Percentiles rank a stretch among this genome's conserved stretches.
Conservation (phyloP, 2,888 invertebrate genomes). For the Mayetiola destructor region DNA sequence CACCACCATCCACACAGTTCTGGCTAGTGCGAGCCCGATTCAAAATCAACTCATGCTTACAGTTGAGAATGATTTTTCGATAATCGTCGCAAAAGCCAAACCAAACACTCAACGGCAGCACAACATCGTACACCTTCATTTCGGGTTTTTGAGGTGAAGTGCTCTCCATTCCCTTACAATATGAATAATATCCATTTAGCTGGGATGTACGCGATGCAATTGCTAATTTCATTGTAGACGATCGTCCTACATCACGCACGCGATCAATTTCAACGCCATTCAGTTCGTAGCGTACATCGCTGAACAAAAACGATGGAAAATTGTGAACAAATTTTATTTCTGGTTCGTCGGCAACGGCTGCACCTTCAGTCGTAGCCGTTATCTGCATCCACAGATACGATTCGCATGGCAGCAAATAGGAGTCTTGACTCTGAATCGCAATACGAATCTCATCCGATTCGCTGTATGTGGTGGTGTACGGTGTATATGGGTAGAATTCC, state of each 20-base stretch:
- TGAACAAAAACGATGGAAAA: slow-evolving; percentile 25
- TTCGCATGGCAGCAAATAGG: slow-evolving; percentile 23
- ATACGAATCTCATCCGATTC: slow-evolving; percentile 27
- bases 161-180: background rate
- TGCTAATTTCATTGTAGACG: slow-evolving; percentile 25
- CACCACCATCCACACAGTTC: slow-evolving; percentile 21
- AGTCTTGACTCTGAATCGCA: slow-evolving; percentile 24
- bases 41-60: slow-evolving; percentile 30
- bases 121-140: slow-evolving; percentile 23
- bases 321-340: slow-evolving; percentile 21
- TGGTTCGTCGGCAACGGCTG: slow-evolving; percentile 15
- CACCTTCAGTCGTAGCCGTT: slow-evolving; percentile 17
- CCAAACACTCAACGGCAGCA: slow-evolving; percentile 25
- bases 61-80: slow-evolving; percentile 28
- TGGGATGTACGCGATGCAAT: background rate
- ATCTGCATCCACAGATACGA: slow-evolving; percentile 23
- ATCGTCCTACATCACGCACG: slow-evolving; percentile 25
- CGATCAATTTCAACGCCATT: slow-evolving; percentile 27
- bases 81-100: slow-evolving; percentile 30
- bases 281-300: slow-evolving; percentile 27
- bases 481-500: slow-evolving; percentile 24
- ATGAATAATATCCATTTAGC: background rate
- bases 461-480: slow-evolving; percentile 22
- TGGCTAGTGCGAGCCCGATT: slow-evolving; percentile 23
- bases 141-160: slow-evolving; percentile 16